These are phyloP conservation scores for Hipparchia sbordonii DNA, from an alignment of 2,888 invertebrate species.

Conservation along the genomic window DNA sequence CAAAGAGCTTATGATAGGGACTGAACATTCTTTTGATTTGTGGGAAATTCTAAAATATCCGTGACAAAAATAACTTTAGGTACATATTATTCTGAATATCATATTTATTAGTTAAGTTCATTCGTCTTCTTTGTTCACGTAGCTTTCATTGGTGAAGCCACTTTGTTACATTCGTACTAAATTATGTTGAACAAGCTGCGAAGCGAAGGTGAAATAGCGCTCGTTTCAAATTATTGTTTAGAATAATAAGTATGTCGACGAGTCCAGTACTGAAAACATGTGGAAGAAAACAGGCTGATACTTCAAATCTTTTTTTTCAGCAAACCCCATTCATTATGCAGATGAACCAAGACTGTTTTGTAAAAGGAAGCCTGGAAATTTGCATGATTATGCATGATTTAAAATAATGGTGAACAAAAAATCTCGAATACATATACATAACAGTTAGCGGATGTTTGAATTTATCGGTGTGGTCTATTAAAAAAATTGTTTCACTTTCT, in stretches of 20 bases:
- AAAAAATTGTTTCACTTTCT: too few relatives aligned
- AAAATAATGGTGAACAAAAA: background rate
- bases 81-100: too few relatives aligned
- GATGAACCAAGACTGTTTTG: background rate
- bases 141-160: background rate
- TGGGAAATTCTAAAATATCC: background rate
- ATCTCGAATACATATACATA: too few relatives aligned
- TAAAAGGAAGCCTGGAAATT: background rate
- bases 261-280: background rate
- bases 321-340: constrained; percentile 8
- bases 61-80: too few relatives aligned
- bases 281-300: background rate
- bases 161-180: background rate
- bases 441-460: background rate
- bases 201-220: background rate
- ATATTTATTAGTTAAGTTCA: background rate
- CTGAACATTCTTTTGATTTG: background rate
- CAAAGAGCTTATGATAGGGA: background rate
- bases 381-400: background rate
- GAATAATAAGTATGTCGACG: background rate
- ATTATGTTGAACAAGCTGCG: background rate
- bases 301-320: constrained; percentile 1
- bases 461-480: too few relatives aligned
- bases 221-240: background rate
- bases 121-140: background rate